Evolutionary conservation across 2,888 invertebrate species (phyloP), one percentile per base, ranked within the genome.

Genomic region (Ectemnius lituratus): DNA sequence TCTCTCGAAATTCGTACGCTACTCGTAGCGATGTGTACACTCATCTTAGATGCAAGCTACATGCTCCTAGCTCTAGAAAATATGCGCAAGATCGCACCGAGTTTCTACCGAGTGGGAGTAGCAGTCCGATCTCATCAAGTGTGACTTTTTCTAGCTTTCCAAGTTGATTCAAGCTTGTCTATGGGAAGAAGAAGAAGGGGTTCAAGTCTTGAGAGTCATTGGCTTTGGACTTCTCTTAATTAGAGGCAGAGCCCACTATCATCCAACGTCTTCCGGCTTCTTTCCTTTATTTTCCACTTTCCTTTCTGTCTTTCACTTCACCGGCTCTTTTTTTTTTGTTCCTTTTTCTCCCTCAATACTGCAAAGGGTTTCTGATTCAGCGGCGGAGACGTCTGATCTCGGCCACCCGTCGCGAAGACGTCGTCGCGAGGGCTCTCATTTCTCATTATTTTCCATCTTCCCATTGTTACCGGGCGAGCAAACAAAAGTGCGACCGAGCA

Each of bases 381-480:
- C 66, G 58, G 61, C 49, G 52, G 58, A 77, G 74, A 74, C 70
- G 70, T 70, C 75, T 68, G 69, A 75, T 79, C 73, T 67, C 49
- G 60, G 20, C 46, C 47, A 49, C 23, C 37, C 60, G 49, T 46
- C 62, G 65, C 60, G 60, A 59, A 18, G 62, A 23, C 52, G 64
- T 56, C 62, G 23, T 16, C 27, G 49, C 45, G 45, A 47, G 45
- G 37, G 56, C 67, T 58, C 62, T 67, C 65, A 69, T 49, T 74
- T 64, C 81, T 85, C 81, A 82, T 86, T 88, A 87, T 87, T 87
- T 88, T 81, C 83, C 85, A 86, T 85, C 84, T 85, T 85, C 77
- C 84, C 82, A 86, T 89, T 89, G 87, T 88, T 85, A 86, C 83
- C 85, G 81, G 73, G 76, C 82, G 84, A 75, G 79, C 85, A 88